Evolutionary conservation across 2,888 invertebrate genomes (phyloP).

Genomic region (Alviniconcha strummeri): DNA sequence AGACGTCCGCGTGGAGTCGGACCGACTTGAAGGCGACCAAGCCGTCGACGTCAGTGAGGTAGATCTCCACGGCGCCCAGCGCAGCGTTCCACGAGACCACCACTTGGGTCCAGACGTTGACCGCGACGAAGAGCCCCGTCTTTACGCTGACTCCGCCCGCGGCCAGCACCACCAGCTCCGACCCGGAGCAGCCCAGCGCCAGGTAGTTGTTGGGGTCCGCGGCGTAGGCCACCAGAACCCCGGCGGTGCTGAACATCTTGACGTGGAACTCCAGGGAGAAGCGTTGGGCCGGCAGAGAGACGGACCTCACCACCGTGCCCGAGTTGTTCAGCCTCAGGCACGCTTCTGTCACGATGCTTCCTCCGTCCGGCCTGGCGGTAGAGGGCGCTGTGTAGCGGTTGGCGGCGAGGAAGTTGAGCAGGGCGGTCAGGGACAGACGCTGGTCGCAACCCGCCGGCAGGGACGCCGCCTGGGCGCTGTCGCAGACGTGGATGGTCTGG

Average conservation of each 20-base stretch:
- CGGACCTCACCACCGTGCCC: constrained; percentile 42
- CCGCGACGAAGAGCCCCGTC: constrained; percentile 43
- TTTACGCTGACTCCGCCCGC: constrained; percentile 28
- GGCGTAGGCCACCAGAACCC: constrained; percentile 50
- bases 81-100: constrained; percentile 49
- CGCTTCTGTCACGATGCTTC: constrained; percentile 38
- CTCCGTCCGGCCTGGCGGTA: constrained; percentile 32
- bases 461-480: constrained; percentile 7
- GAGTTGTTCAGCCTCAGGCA: constrained; percentile 47
- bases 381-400: constrained; percentile 12
- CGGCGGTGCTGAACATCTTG: constrained; percentile 45
- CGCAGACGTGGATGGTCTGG: constrained; percentile 14
- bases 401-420: constrained; percentile 38
- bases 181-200: constrained; percentile 41
- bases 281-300: constrained; percentile 43
- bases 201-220: constrained; percentile 36
- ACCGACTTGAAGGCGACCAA: constrained; percentile 48
- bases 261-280: constrained; percentile 58
- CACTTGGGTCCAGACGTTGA: constrained; percentile 54
- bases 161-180: constrained; percentile 38
- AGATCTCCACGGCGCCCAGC: constrained; percentile 47
- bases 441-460: constrained; percentile 44
- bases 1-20: constrained; percentile 37
- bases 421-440: constrained; percentile 39
- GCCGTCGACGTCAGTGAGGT: constrained; percentile 45